phyloP scores from a whole-genome alignment of 2,113 vertebrate species.

The Cephalopholis sonnerati region DNA sequence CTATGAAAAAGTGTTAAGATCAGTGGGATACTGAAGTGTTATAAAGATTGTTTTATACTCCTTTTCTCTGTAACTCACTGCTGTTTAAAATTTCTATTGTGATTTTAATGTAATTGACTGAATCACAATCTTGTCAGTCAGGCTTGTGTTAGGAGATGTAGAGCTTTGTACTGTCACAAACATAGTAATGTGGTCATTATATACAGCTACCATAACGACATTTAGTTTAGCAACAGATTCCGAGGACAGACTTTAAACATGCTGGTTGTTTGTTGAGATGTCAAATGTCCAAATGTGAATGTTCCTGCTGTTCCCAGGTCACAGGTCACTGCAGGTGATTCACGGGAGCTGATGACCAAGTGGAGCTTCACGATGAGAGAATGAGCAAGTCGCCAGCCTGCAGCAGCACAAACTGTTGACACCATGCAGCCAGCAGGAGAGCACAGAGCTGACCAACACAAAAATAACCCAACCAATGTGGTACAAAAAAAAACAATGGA shows the following conservation, averaged over 20 bases:
- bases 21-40: too few species aligned
- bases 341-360: constrained; percentile 1
- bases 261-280: constrained; percentile 2
- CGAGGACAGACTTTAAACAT: not conserved
- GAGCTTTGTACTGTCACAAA: too few species aligned
- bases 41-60: too few species aligned
- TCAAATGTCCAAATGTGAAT: not conserved
- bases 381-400: not conserved
- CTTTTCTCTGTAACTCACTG: too few species aligned
- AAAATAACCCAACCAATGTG: not conserved
- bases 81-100: too few species aligned
- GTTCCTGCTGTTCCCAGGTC: not conserved
- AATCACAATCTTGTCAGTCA: too few species aligned
- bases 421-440: not conserved
- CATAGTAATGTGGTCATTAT: too few species aligned
- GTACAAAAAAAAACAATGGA: not conserved
- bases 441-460: not conserved
- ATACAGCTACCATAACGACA: too few species aligned
- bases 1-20: too few species aligned
- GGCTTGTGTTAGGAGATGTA: too few species aligned
- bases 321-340: not conserved
- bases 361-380: not conserved
- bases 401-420: not conserved
- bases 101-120: too few species aligned
- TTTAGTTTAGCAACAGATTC: not conserved